These are phyloP conservation scores for Oryzias dopingdopingensis DNA, from an alignment of 2,797 vertebrate genomes.

Conservation along the genomic window DNA sequence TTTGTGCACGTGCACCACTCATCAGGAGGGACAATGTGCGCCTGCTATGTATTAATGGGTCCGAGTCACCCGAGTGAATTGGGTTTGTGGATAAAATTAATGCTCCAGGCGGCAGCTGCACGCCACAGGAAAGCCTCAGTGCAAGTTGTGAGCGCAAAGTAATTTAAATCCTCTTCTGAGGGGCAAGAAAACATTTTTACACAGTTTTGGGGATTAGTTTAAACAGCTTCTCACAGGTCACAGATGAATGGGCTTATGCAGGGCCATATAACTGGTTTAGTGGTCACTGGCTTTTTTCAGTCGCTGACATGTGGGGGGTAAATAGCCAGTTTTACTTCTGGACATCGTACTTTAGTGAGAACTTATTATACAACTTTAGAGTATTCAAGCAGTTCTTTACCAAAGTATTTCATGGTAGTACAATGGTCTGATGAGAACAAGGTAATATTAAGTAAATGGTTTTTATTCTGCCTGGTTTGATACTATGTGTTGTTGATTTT, in stretches of 20 bases:
- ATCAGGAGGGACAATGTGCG: constrained; percentile 24
- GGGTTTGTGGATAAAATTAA: constrained; percentile 49
- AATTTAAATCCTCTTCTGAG: constrained; percentile 73
- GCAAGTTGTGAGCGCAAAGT: constrained; percentile 62
- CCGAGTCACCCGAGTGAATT: constrained; percentile 19
- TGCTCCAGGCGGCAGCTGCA: constrained; percentile 35
- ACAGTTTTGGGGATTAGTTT: constrained; percentile 70
- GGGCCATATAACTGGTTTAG: constrained; percentile 74
- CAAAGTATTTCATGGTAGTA: neutral
- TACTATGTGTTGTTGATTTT: no score
- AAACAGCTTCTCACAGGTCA: constrained; percentile 73
- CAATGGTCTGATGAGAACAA: no score
- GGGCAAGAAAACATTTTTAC: constrained; percentile 70
- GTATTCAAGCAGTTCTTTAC: neutral
- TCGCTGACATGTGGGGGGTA: constrained; percentile 19
- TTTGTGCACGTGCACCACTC: constrained; percentile 15
- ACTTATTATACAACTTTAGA: neutral
- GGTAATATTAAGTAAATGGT: no score
- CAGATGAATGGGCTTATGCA: constrained; percentile 69
- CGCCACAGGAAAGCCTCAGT: constrained; percentile 26
- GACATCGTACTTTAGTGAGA: constrained; percentile 1
- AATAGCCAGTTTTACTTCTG: constrained; percentile 20
- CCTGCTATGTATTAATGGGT: constrained; percentile 21
- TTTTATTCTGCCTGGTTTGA: no score
- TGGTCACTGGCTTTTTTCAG: constrained; percentile 50